These are phyloP conservation scores for Hippolais icterina DNA, from an alignment of 2,113 vertebrate genomes.

Conservation along the genomic window DNA sequence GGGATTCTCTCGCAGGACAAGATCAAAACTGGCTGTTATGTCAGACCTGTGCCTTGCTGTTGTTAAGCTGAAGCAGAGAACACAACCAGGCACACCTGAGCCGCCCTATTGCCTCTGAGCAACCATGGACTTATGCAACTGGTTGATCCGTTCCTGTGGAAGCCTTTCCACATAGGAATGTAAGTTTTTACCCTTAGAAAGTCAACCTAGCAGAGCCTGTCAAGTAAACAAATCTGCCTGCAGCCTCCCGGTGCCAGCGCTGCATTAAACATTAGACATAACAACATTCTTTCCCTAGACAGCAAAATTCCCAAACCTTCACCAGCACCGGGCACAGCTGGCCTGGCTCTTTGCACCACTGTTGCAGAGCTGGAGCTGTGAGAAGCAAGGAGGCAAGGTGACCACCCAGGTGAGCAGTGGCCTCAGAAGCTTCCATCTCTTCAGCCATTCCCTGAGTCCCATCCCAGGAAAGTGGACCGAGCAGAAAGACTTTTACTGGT, in stretches of 20 bases:
- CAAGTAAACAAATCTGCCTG: slow-evolving; percentile 44
- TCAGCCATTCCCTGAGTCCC: rapidly evolving
- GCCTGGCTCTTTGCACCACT: rapidly evolving
- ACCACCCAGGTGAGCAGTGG: background rate
- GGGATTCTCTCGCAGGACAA: background rate
- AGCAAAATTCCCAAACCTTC: background rate
- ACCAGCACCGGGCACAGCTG: background rate
- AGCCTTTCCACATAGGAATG: background rate
- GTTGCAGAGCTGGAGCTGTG: rapidly evolving
- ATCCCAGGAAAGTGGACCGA: rapidly evolving
- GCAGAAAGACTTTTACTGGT: background rate
- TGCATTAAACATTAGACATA: slow-evolving; percentile 45
- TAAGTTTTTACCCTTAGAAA: slow-evolving; percentile 37
- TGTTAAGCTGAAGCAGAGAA: background rate
- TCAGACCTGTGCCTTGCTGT: background rate
- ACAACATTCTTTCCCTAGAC: slow-evolving; percentile 47
- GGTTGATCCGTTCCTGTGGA: rapidly evolving
- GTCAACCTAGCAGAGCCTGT: background rate
- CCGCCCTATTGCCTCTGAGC: background rate
- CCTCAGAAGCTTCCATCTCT: background rate
- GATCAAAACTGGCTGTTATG: rapidly evolving
- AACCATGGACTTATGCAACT: rapidly evolving
- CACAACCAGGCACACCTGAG: background rate
- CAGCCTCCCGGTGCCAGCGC: background rate
- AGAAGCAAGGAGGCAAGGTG: background rate